Evolutionary conservation across 37 sponge, comb jelly and placozoan species (phyloP), one percentile per base, ranked within the genome.

Genomic region (Beroe ovata): DNA sequence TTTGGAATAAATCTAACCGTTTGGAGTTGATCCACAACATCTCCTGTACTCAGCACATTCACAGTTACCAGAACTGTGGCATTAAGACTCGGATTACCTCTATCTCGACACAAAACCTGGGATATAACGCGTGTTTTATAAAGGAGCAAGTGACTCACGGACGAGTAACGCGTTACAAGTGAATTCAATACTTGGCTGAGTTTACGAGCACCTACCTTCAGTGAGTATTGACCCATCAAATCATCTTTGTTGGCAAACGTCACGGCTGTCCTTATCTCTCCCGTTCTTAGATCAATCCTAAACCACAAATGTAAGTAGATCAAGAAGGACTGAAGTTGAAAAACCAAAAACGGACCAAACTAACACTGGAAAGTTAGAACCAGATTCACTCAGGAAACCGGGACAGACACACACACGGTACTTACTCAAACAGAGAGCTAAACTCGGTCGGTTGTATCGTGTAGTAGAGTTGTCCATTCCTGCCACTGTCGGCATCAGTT

Each of bases 351-450:
- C n/a, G n/a, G n/a, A n/a, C n/a, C n/a, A n/a, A n/a, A n/a, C n/a
- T n/a, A n/a, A n/a, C n/a, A n/a, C n/a, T n/a, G n/a, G n/a, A n/a
- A n/a, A n/a, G n/a, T n/a, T n/a, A n/a, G n/a, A n/a, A n/a, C n/a
- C n/a, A n/a, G n/a, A n/a, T n/a, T n/a, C n/a, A n/a, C n/a, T n/a
- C n/a, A n/a, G n/a, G n/a, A n/a, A n/a, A n/a, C n/a, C n/a, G n/a
- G n/a, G n/a, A n/a, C n/a, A n/a, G n/a, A n/a, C n/a, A n/a, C n/a
- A n/a, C n/a, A n/a, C n/a, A n/a, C n/a, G n/a, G n/a, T n/a, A 40
- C 84, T 77, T n/a, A 77, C 84, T 77, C 47, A 54, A 77, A 77
- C 41, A 77, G 22, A 20, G 39, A 21, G 54, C 84, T 77, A 54
- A 33, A 21, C 11, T 36, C 54, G 6, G 84, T 42, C 1, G 84